A percentile compares a stretch with the other conserved stretches of the same genome.
Conservation (phyloP, 92 coral and sea anemone genomes). For the Phenganax stokvisi region DNA sequence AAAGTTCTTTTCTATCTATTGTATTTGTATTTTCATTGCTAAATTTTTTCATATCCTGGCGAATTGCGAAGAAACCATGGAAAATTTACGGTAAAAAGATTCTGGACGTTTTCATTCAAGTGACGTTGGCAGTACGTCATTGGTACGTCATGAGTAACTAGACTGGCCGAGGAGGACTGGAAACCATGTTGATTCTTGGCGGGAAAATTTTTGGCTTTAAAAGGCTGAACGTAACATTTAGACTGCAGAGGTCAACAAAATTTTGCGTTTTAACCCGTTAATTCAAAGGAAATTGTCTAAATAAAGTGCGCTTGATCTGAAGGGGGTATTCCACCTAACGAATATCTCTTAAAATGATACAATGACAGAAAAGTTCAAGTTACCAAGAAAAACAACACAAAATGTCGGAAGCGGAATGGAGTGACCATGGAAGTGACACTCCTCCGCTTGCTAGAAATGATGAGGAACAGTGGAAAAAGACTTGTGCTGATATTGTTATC, state of each 20-base stretch:
- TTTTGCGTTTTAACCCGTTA: background rate
- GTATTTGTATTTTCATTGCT: no score
- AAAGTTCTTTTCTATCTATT: background rate
- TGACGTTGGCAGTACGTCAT: no score
- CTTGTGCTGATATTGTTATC: slow-evolving; percentile 1
- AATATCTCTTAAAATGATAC: background rate
- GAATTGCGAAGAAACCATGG: no score
- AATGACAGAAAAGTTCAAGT: background rate
- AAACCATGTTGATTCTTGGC: background rate
- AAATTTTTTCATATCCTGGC: no score
- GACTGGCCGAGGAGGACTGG: background rate
- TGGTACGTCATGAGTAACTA: background rate
- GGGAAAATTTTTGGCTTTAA: background rate
- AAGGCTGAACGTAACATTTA: background rate
- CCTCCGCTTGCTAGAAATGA: slow-evolving; percentile 20
- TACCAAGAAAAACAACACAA: background rate
- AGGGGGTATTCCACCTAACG: background rate
- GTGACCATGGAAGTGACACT: background rate
- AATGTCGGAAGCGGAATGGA: slow-evolving; percentile 20
- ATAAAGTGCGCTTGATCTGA: no score
- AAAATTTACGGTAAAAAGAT: background rate
- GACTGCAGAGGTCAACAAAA: background rate
- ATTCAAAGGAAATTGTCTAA: no score
- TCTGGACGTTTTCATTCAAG: background rate
- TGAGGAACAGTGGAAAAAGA: background rate